Base-by-base conservation (phyloP, 2,888 invertebrate species). In the Torymus texanus region DNA sequence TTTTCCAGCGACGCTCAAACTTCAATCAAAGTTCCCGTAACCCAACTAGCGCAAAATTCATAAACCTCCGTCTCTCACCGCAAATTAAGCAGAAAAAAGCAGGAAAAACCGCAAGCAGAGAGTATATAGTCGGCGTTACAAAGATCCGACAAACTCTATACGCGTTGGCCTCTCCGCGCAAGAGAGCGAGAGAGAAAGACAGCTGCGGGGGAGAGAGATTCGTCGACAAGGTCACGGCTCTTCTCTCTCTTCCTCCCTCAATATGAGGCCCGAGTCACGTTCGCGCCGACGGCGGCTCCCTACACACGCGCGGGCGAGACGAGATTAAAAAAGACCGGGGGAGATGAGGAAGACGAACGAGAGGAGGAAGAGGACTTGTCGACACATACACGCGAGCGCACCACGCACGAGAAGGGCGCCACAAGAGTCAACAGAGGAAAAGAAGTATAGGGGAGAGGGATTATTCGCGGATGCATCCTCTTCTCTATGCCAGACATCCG, bases 201-300 rank as follows among this genome's bases (percentile, higher is more conserved):
- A 41, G 41, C 41, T 41, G 5, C 8, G 41, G 41, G 41, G 8
- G 8, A 41, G 41, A 41, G 41, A 41, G 8, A 41, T 8, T 41
- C 41, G 41, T 41, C 41, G 82, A 81, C 84, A 84, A 84, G 84
- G 84, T 84, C 84, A 84, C 81, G 83, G 61, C 21, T 13, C 72
- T 29, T 50, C n/a, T 41, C 18, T 51, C 58, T 65, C 66, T 14
- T 59, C 59, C 53, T 13, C 59, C 51, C 53, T 75, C 81, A 58
- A 78, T 58, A 72, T 75, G 67, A 74, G 78, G 77, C 80, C 50
- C 59, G 80, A 81, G 82, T 83, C 83, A 83, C 83, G 82, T 82
- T 78, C 79, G 80, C 76, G 29, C 55, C n/a, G 66, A 16, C 12
- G 55, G 55, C 75, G 41, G 41, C 41, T 41, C 41, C 41, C 41